These are phyloP conservation scores for Turritopsis dohrnii DNA, from an alignment of 30 jellyfish, hydroid and myxozoan genomes.

Conservation along the genomic window DNA sequence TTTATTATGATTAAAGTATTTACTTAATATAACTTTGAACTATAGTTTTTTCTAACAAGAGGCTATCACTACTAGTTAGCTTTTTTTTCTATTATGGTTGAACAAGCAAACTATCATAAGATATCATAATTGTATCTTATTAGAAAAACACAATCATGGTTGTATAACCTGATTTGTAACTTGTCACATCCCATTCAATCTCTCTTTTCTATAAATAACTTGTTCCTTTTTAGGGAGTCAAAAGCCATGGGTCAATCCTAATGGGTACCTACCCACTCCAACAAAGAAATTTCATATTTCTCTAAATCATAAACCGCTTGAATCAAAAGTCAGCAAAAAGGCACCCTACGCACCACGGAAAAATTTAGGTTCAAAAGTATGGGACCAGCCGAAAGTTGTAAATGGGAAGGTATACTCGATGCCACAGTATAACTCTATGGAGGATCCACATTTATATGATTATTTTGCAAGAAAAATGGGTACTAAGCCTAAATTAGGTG, in stretches of 20 bases:
- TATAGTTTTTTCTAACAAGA: too few relatives aligned
- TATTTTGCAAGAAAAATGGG: slow-evolving; percentile 91
- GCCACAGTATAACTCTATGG: slow-evolving; percentile 84
- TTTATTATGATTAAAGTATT: too few relatives aligned
- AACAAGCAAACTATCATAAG: too few relatives aligned
- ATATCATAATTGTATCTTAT: too few relatives aligned
- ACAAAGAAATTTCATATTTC: slow-evolving; percentile 51
- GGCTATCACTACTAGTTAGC: too few relatives aligned
- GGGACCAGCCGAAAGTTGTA: slow-evolving; percentile 89
- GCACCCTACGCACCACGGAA: slow-evolving; percentile 95
- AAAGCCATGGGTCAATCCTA: slow-evolving; percentile 88
- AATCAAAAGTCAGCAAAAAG: slow-evolving; percentile 69
- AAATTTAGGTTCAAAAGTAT: slow-evolving; percentile 40
- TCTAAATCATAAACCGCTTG: slow-evolving; percentile 55
- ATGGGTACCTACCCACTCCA: slow-evolving; percentile 61
- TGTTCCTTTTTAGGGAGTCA: slow-evolving; percentile 11
- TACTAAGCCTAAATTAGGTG: slow-evolving; percentile 43
- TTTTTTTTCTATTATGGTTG: too few relatives aligned
- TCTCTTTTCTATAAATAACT: neutral
- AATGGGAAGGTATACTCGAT: slow-evolving; percentile 69
- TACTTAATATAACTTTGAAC: neutral
- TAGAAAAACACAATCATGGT: too few relatives aligned
- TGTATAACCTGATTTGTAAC: neutral
- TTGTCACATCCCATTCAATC: neutral
- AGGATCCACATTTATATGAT: slow-evolving; percentile 86